phyloP scores from a whole-genome alignment of 2,113 vertebrate species.

The Pluvianellus socialis region DNA sequence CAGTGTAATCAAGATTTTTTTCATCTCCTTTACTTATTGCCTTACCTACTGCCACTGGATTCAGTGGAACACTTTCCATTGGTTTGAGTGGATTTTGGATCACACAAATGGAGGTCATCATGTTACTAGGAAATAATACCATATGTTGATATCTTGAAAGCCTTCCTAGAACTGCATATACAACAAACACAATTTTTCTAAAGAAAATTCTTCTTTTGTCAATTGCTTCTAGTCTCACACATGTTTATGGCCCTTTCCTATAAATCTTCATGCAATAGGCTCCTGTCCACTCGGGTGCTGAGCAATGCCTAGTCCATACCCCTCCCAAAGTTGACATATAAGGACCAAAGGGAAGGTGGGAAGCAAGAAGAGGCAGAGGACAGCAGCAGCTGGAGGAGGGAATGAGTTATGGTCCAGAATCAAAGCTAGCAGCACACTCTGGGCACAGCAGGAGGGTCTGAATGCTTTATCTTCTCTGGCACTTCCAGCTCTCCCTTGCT shows the following conservation, averaged over 20 bases:
- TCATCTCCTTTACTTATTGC: neutral
- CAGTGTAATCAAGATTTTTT: neutral
- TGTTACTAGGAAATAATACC: neutral
- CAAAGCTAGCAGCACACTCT: neutral
- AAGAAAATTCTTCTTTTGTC: neutral
- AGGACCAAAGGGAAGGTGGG: neutral
- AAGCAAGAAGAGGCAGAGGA: neutral
- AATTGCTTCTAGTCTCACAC: neutral
- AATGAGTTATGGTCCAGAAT: neutral
- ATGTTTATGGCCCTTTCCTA: neutral
- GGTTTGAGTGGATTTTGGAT: neutral
- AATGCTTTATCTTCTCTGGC: neutral
- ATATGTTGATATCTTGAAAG: neutral
- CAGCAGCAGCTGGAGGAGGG: neutral
- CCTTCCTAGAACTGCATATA: neutral
- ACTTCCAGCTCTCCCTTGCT: neutral
- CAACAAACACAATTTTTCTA: neutral
- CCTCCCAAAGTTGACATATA: neutral
- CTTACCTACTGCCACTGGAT: neutral
- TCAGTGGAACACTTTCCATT: neutral
- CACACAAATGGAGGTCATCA: rapidly evolving
- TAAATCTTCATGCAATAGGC: neutral
- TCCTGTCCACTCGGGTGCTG: neutral
- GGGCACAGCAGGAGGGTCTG: neutral
- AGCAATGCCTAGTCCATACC: neutral